Percentiles rank a stretch among this genome's conserved stretches.
Conservation (phyloP, 2,113 vertebrate species). For the Prunella fulvescens region DNA sequence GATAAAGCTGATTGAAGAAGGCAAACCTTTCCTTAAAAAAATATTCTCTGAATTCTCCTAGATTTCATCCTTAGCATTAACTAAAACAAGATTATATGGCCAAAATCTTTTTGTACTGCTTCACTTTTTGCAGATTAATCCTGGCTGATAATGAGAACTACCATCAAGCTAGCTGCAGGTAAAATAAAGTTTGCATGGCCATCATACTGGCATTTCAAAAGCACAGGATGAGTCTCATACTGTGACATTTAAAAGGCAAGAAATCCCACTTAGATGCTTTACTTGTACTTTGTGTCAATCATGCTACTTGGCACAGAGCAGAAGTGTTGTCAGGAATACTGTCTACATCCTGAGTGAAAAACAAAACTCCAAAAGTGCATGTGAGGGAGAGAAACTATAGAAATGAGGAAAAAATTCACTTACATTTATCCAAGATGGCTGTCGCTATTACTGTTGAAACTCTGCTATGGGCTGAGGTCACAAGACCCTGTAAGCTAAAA, state of each 20-base stretch:
- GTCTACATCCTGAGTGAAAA: constrained; percentile 5
- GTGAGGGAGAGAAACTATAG: constrained; percentile 64
- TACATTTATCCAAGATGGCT: constrained; percentile 65
- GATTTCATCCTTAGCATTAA: background rate
- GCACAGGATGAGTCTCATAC: background rate
- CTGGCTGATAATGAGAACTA: background rate
- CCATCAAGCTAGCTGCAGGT: background rate
- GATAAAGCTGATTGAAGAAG: background rate
- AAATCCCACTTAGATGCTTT: constrained; percentile 6
- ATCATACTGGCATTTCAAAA: constrained; percentile 1
- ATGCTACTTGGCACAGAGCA: background rate
- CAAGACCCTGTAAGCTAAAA: constrained; percentile 67
- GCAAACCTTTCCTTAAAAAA: background rate
- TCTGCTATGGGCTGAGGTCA: constrained; percentile 65
- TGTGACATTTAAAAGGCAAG: background rate
- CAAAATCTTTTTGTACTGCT: background rate
- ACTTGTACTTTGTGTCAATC: background rate
- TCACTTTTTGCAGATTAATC: background rate
- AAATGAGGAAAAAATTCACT: constrained; percentile 63
- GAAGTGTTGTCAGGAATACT: background rate
- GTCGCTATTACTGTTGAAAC: constrained; percentile 61
- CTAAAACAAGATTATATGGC: background rate
- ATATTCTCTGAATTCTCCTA: background rate
- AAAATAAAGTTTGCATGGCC: background rate
- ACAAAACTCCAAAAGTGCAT: constrained; percentile 24